A percentile compares a stretch with the other conserved stretches of the same genome.
Evolutionary conservation across 2,113 vertebrate genomes (phyloP).

Genomic region (Suncus etruscus): DNA sequence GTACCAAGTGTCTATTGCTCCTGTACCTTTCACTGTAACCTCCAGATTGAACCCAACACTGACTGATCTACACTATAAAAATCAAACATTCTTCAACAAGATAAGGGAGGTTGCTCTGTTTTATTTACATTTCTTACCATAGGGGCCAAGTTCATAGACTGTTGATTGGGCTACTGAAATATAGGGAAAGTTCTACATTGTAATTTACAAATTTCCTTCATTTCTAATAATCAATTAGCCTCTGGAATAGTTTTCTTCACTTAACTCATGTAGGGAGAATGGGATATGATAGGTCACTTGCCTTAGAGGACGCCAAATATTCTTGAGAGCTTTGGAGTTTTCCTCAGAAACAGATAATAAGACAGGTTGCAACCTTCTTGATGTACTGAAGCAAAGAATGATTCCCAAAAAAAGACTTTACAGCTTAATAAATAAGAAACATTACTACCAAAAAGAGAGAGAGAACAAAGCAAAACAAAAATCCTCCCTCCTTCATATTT

Average conservation of each 20-base stretch:
- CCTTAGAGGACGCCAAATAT: neutral
- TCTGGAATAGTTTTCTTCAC: neutral
- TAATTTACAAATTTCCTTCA: slow-evolving; percentile 37
- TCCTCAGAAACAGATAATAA: neutral
- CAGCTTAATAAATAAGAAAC: slow-evolving; percentile 36
- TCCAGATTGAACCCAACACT: neutral
- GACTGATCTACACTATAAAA: neutral
- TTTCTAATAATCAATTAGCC: neutral
- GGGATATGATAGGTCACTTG: neutral
- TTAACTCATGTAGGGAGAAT: neutral
- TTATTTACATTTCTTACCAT: neutral
- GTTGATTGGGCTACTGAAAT: slow-evolving; percentile 29
- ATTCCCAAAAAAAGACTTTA: neutral
- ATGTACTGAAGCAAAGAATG: neutral
- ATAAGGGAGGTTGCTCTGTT: neutral
- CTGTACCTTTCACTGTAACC: neutral
- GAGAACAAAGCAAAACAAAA: slow-evolving; percentile 15
- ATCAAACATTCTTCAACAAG: neutral
- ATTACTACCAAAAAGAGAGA: neutral
- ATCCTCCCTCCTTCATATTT: neutral
- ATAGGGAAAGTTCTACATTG: slow-evolving; percentile 9
- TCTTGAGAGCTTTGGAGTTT: neutral
- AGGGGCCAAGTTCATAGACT: neutral
- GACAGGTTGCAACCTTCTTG: neutral
- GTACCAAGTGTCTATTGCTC: neutral